Evolutionary conservation across 2,113 vertebrate species (phyloP).

Genomic region (Serinus canaria): DNA sequence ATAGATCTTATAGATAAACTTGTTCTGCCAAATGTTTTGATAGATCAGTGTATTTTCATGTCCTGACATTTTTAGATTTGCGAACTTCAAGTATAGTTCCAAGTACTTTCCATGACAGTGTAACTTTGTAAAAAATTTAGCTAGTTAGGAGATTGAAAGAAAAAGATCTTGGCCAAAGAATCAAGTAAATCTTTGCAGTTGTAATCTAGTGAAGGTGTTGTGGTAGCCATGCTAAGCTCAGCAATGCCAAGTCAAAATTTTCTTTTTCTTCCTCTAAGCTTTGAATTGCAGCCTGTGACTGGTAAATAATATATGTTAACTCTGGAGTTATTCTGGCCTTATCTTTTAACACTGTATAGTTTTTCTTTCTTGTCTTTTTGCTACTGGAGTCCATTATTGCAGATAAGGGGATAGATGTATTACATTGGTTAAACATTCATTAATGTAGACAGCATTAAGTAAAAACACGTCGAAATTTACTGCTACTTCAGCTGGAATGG

Average conservation of each 20-base stretch:
- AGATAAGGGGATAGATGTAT: background rate
- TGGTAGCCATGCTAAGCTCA: background rate
- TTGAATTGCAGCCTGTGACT: background rate
- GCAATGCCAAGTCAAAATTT: background rate
- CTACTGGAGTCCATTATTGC: background rate
- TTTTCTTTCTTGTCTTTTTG: conserved; percentile 14
- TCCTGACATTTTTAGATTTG: background rate
- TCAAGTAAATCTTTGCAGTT: background rate
- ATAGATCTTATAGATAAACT: background rate
- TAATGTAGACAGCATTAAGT: background rate
- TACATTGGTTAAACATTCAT: background rate
- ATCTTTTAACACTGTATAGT: background rate
- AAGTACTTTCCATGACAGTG: background rate
- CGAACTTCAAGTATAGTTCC: background rate
- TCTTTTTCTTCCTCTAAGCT: background rate
- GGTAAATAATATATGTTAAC: background rate
- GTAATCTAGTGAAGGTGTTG: background rate
- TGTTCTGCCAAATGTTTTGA: background rate
- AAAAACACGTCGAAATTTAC: background rate
- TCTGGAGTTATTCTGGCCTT: background rate
- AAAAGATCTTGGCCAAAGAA: background rate
- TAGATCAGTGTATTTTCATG: background rate
- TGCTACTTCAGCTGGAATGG: background rate
- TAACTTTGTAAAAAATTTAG: background rate
- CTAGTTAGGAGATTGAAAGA: background rate